Evolutionary conservation across 2,888 invertebrate genomes (phyloP).

Genomic region (Microdon myrmicae): DNA sequence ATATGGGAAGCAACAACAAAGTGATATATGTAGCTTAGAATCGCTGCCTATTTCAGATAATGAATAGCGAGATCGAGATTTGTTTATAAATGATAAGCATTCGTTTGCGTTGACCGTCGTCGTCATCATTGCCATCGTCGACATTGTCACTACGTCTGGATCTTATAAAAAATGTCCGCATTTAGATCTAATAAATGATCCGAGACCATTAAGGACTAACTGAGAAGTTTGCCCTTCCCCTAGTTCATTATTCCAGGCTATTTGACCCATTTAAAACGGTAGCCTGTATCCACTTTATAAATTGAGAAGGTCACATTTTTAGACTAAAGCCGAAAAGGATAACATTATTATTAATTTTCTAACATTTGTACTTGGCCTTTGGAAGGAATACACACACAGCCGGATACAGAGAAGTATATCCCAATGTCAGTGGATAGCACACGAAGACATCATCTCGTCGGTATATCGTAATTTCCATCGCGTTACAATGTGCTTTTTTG

Average conservation of each 20-base stretch:
- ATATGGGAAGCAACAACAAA: constrained; percentile 41
- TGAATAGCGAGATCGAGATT: constrained; percentile 52
- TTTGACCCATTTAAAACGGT: constrained; percentile 19
- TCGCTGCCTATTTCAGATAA: constrained; percentile 39
- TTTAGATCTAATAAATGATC: constrained; percentile 53
- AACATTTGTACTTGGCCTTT: constrained; percentile 48
- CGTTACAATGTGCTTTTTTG: neutral
- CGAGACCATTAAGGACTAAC: constrained; percentile 53
- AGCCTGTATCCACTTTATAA: constrained; percentile 41
- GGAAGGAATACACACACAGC: constrained; percentile 5
- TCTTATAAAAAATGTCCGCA: constrained; percentile 30
- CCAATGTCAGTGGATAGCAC: neutral
- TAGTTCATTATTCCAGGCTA: neutral
- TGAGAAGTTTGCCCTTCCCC: constrained; percentile 44
- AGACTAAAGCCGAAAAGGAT: constrained; percentile 46
- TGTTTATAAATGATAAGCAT: constrained; percentile 51
- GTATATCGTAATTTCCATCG: constrained; percentile 1
- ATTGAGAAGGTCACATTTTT: constrained; percentile 47
- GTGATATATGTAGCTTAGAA: constrained; percentile 47
- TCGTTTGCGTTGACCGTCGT: constrained; percentile 32
- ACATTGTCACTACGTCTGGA: constrained; percentile 7
- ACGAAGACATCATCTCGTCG: neutral
- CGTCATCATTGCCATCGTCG: constrained; percentile 6
- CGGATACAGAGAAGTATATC: neutral
- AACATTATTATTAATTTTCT: constrained; percentile 54